Evolutionary conservation across 2,113 vertebrate genomes (phyloP).

Genomic region (Aspidoscelis tigris): DNA sequence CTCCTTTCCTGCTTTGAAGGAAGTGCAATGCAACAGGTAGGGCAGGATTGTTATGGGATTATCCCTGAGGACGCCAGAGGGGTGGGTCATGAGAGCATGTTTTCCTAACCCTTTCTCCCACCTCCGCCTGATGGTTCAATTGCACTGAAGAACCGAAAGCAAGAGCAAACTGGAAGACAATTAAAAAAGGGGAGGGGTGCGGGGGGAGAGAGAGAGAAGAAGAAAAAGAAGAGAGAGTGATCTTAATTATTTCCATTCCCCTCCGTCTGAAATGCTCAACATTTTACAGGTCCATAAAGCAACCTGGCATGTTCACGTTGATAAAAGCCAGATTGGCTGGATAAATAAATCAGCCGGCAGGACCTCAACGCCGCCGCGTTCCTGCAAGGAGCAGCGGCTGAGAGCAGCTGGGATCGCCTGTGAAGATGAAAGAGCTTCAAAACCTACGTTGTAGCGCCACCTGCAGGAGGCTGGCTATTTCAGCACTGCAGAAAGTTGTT

Average conservation of each 20-base stretch:
- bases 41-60: background rate
- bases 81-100: background rate
- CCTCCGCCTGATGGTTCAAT: constrained; percentile 6
- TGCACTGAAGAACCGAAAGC: background rate
- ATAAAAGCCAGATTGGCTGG: constrained; percentile 60
- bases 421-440: constrained; percentile 58
- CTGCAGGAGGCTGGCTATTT: constrained; percentile 75
- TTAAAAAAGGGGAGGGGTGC: background rate
- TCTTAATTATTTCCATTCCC: constrained; percentile 33
- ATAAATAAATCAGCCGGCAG: constrained; percentile 57
- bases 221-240: background rate
- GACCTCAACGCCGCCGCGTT: background rate
- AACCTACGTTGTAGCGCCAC: constrained; percentile 81
- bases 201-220: background rate
- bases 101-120: background rate
- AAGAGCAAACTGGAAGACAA: constrained; percentile 14
- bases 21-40: background rate
- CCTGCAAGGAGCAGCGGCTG: background rate
- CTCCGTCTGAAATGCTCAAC: constrained; percentile 40
- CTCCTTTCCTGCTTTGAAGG: background rate
- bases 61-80: constrained; percentile 24
- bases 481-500: constrained; percentile 43
- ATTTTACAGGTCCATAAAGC: constrained; percentile 70
- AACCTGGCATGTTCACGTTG: constrained; percentile 54
- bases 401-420: too few relatives aligned